Percentiles rank a stretch among this genome's conserved stretches.
phyloP scores from a whole-genome alignment of 1,140 invertebrate genomes.

The Triops longicaudatus region DNA sequence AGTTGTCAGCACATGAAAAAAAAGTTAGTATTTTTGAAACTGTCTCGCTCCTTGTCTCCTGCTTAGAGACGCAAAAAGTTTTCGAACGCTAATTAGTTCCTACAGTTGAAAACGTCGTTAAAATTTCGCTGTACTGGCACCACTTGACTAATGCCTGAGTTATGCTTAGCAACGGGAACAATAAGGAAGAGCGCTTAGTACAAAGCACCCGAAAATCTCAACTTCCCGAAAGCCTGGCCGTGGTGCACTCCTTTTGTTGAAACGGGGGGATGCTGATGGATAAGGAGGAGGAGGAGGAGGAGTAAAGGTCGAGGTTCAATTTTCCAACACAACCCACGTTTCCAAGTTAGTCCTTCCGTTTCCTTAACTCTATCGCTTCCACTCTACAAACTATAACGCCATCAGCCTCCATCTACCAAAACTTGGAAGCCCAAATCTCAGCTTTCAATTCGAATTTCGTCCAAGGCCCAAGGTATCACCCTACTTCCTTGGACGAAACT shows the following conservation, averaged over 20 bases:
- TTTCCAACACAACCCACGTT: background rate
- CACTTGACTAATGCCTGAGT: background rate
- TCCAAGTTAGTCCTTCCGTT: background rate
- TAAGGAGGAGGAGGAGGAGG: background rate
- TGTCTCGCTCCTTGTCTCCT: no score
- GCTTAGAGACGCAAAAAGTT: no score
- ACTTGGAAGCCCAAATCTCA: background rate
- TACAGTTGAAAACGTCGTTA: no score
- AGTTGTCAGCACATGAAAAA: no score
- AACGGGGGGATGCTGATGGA: no score
- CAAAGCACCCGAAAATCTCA: background rate
- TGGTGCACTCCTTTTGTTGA: background rate
- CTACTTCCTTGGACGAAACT: background rate
- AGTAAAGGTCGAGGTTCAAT: background rate
- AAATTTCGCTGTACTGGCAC: background rate
- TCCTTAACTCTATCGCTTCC: background rate
- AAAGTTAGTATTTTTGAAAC: no score
- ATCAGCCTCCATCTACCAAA: background rate
- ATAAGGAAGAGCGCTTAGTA: slow-evolving; percentile 1
- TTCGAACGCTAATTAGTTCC: no score
- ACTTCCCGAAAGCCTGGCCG: background rate
- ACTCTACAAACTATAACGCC: background rate
- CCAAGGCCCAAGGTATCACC: background rate
- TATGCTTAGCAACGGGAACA: slow-evolving; percentile 3
- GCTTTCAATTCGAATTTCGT: background rate